Base-by-base conservation (phyloP, 2,888 invertebrate genomes). In the Clepsis dumicolana region DNA sequence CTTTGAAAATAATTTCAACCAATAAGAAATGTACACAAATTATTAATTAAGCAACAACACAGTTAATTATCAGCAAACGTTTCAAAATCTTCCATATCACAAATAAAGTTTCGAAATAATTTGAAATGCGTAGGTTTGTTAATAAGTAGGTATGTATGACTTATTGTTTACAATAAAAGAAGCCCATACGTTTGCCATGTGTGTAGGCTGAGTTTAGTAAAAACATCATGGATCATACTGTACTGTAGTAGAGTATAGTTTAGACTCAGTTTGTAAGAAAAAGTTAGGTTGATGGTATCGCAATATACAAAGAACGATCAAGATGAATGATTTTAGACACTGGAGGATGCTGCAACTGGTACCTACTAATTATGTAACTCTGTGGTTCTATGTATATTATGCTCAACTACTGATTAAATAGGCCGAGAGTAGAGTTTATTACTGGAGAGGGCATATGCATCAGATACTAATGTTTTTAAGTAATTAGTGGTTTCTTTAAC, bases 281-380 rank as follows among this genome's bases (percentile, higher is more conserved):
- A 44, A 44, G 41, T 18, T 21, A 48, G 12, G 2, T 21, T 48
- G 18, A 32, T n/a, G 41, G 50, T 62, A 67, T 67, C 38, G 62
- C 67, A 63, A 67, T n/a, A 32, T 24, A 25, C 53, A 32, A 53
- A 48, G 61, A 54, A 41, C 53, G 54, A 44, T 48, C 4, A 52
- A 65, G 59, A 57, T 57, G 62, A 67, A 63, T 57, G 27, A 67
- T 67, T 48, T 62, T 65, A 54, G 53, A 56, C 27, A n/a, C 29
- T 63, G 35, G 56, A 62, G 67, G 67, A 67, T 67, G 67, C 67
- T 62, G 67, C 67, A 67, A 67, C 62, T 57, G 62, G 7, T 25
- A 41, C n/a, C n/a, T n/a, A n/a, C 16, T 7, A 32, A 38, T 66
- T 66, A 62, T 66, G 66, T 63, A 67, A 67, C 56, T 7, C n/a